Percentiles rank a stretch among this genome's conserved stretches.
These are phyloP conservation scores for Leptinotarsa haldemani DNA, from an alignment of 2,888 invertebrate species.

Conservation along the genomic window DNA sequence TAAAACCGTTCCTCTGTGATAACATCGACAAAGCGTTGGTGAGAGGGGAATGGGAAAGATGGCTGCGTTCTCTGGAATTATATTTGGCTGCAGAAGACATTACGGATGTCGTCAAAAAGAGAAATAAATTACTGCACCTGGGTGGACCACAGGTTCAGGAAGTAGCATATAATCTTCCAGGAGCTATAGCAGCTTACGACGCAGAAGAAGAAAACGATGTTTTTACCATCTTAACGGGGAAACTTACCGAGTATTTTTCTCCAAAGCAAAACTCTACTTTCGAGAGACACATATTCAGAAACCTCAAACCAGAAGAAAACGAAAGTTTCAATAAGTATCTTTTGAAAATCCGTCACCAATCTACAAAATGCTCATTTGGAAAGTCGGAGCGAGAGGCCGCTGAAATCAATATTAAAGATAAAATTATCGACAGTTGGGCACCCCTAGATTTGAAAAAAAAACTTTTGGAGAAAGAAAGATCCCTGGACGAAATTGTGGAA, in stretches of 20 bases:
- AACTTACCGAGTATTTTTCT: slow-evolving; percentile 52
- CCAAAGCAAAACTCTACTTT: slow-evolving; percentile 54
- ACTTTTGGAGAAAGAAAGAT: slow-evolving; percentile 48
- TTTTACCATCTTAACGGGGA: slow-evolving; percentile 48
- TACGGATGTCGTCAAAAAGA: slow-evolving; percentile 40
- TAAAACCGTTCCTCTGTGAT: slow-evolving; percentile 46
- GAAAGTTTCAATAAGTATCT: slow-evolving; percentile 55
- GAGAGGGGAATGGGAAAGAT: slow-evolving; percentile 50
- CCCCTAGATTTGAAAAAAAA: slow-evolving; percentile 48
- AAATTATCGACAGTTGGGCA: slow-evolving; percentile 51
- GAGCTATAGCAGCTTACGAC: slow-evolving; percentile 45
- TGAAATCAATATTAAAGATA: slow-evolving; percentile 49
- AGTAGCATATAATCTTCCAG: slow-evolving; percentile 50
- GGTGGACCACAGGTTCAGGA: slow-evolving; percentile 53
- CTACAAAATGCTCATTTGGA: slow-evolving; percentile 53
- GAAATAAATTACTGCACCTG: slow-evolving; percentile 51
- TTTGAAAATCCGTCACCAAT: slow-evolving; percentile 53
- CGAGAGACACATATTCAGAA: slow-evolving; percentile 53
- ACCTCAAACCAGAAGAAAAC: slow-evolving; percentile 49
- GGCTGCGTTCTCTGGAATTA: slow-evolving; percentile 50
- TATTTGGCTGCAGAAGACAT: slow-evolving; percentile 52
- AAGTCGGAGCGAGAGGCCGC: slow-evolving; percentile 42
- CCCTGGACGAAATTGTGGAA: slow-evolving; percentile 50
- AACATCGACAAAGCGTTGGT: slow-evolving; percentile 48
- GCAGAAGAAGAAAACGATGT: slow-evolving; percentile 43